Evolutionary conservation across 2,888 invertebrate genomes (phyloP).

Genomic region (Drosophila mercatorum): DNA sequence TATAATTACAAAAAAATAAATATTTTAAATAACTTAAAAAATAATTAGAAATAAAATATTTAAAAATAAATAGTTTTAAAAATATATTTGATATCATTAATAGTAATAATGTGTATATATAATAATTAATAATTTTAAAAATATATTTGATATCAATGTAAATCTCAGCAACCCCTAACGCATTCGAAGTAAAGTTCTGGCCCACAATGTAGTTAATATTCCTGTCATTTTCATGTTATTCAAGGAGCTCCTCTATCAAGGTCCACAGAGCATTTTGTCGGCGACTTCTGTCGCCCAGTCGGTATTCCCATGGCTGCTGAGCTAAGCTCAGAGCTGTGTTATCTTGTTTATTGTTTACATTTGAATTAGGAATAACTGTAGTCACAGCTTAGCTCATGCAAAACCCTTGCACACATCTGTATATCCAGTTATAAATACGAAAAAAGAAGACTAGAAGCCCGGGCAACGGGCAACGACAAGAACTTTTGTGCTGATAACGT

Average conservation of each 20-base stretch:
- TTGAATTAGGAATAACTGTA: conserved; percentile 7
- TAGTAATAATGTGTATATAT: too few relatives aligned
- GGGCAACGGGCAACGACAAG: conserved; percentile 33
- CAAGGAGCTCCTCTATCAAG: neutral
- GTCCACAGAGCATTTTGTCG: neutral
- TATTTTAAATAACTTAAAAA: too few relatives aligned
- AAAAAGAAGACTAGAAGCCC: conserved; percentile 14
- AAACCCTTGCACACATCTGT: conserved; percentile 16
- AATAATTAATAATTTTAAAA: too few relatives aligned
- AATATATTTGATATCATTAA: too few relatives aligned
- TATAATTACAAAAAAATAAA: too few relatives aligned
- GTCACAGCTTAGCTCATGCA: conserved; percentile 7
- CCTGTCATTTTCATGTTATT: neutral
- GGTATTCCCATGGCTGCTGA: neutral
- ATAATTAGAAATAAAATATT: too few relatives aligned
- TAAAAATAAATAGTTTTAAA: too few relatives aligned
- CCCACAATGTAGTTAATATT: neutral
- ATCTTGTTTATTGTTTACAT: conserved; percentile 23
- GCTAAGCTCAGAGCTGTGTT: neutral
- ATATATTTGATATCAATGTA: too few relatives aligned
- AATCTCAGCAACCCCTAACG: too few relatives aligned
- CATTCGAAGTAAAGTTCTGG: too few relatives aligned
- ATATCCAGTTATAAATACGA: conserved; percentile 20
- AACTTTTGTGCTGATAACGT: conserved; percentile 60
- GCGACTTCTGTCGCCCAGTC: neutral